These are phyloP conservation scores for Heterochromis multidens DNA, from an alignment of 2,113 vertebrate genomes.

Conservation along the genomic window DNA sequence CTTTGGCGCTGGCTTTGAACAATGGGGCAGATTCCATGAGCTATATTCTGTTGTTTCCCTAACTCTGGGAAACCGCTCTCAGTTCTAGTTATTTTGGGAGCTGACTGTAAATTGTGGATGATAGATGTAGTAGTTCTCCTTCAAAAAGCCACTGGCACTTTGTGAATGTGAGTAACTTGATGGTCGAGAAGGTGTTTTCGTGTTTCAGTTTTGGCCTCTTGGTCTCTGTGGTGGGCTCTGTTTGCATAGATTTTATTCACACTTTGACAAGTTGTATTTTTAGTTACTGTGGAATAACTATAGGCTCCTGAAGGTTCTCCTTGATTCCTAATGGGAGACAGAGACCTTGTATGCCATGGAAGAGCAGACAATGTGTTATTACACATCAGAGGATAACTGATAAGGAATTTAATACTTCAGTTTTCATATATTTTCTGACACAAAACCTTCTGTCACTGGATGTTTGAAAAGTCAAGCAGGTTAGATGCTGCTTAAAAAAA, in stretches of 20 bases:
- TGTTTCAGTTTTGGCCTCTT: conserved; percentile 1
- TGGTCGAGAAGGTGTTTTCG: conserved; percentile 2
- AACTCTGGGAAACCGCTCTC: conserved; percentile 52
- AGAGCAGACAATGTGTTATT: neutral
- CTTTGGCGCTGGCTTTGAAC: conserved; percentile 62
- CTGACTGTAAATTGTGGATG: conserved; percentile 40
- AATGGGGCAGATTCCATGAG: conserved; percentile 72
- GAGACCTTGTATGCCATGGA: conserved; percentile 9
- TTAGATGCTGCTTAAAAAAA: neutral
- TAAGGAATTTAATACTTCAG: neutral
- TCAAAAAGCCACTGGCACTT: conserved; percentile 8
- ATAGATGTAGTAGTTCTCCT: conserved; percentile 44
- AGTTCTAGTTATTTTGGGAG: conserved; percentile 60
- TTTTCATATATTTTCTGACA: neutral
- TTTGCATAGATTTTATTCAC: conserved; percentile 8
- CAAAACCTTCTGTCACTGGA: neutral
- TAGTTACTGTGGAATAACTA: conserved; percentile 35
- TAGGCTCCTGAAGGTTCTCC: conserved; percentile 28
- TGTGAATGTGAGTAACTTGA: neutral
- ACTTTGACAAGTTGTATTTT: conserved; percentile 58
- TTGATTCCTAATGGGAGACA: conserved; percentile 43
- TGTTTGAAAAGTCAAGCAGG: neutral
- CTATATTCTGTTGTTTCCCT: conserved; percentile 65
- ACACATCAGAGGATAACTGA: neutral
- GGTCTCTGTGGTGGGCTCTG: neutral